phyloP scores from a whole-genome alignment of 2,797 vertebrate species.

The Sebastes paucispinis region DNA sequence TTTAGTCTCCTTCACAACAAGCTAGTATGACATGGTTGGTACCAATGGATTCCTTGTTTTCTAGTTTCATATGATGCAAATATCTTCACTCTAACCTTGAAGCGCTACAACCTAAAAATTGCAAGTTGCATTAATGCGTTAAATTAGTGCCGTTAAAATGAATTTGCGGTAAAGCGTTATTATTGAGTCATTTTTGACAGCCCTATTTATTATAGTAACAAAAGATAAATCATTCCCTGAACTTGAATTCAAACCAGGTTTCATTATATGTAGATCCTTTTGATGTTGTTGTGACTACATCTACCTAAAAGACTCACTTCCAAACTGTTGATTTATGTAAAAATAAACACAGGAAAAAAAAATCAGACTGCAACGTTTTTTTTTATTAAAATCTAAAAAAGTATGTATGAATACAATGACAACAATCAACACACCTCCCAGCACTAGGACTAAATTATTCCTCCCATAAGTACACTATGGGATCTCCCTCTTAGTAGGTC shows the following conservation, averaged over 20 bases:
- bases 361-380: background rate
- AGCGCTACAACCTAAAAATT: too few relatives aligned
- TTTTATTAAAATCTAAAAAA: background rate
- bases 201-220: background rate
- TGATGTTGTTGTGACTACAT: background rate
- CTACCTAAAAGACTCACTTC: background rate
- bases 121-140: too few relatives aligned
- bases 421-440: background rate
- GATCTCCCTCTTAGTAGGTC: background rate
- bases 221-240: background rate
- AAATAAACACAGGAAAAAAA: background rate
- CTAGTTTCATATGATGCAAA: too few relatives aligned
- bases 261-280: background rate
- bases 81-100: too few relatives aligned
- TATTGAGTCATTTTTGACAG: too few relatives aligned
- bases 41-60: too few relatives aligned
- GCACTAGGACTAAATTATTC: background rate
- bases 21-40: too few relatives aligned
- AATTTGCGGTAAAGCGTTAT: too few relatives aligned
- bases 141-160: too few relatives aligned
- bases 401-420: background rate
- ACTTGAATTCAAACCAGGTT: background rate
- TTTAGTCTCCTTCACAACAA: too few relatives aligned
- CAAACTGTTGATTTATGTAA: background rate
- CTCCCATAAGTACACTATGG: background rate